These are phyloP conservation scores for Dicentrarchus labrax DNA, from an alignment of 2,113 vertebrate genomes.

Conservation along the genomic window DNA sequence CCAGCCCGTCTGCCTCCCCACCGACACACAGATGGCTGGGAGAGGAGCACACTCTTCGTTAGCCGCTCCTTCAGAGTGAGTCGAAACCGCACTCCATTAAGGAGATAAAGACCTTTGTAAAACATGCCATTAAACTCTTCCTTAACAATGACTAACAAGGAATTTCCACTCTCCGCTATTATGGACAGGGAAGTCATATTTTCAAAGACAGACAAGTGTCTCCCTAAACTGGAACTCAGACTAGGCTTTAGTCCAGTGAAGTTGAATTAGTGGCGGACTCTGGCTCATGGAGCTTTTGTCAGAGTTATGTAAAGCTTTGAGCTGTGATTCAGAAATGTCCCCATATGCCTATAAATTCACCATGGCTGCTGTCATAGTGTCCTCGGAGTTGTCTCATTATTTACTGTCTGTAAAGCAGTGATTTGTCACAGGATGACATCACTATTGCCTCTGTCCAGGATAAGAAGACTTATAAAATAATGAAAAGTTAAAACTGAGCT, in stretches of 20 bases:
- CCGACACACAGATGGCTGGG: constrained; percentile 52
- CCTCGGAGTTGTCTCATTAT: not conserved
- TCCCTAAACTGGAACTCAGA: not conserved
- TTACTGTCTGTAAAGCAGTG: not conserved
- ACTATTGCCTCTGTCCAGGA: too few species aligned
- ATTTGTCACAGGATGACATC: constrained; percentile 10
- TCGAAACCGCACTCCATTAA: constrained; percentile 7
- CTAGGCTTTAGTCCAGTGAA: not conserved
- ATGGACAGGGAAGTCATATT: not conserved
- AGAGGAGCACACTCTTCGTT: not conserved
- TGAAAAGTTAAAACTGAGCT: not conserved
- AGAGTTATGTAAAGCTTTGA: not conserved
- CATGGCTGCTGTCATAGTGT: not conserved
- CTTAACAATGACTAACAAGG: not conserved
- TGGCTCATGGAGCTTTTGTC: not conserved
- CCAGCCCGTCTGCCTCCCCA: constrained; percentile 51
- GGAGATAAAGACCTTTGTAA: constrained; percentile 15
- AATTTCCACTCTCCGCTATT: not conserved
- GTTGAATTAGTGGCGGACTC: constrained; percentile 15
- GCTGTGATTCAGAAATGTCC: constrained; percentile 19
- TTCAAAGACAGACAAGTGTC: not conserved
- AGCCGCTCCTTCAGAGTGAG: not conserved
- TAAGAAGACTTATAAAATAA: not conserved
- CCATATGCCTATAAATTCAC: not conserved
- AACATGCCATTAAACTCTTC: not conserved